Percentiles rank a stretch among this genome's conserved stretches.
These are phyloP conservation scores for Ambastaia sidthimunki DNA, from an alignment of 2,797 vertebrate genomes.

Conservation along the genomic window DNA sequence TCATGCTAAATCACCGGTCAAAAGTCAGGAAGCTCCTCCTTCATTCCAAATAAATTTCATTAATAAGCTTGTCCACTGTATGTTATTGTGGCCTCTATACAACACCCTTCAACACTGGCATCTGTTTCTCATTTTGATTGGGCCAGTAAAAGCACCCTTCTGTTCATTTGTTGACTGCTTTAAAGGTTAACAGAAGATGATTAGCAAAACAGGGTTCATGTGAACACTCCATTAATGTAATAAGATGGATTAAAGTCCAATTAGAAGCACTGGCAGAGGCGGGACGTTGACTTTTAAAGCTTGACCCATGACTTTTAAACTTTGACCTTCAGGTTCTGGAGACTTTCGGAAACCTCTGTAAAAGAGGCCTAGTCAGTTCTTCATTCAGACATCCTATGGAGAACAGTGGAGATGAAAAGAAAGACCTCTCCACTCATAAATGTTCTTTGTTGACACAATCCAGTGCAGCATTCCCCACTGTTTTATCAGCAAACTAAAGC, in stretches of 20 bases:
- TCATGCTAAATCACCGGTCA: slow-evolving; percentile 33
- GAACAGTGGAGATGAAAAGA: slow-evolving; percentile 38
- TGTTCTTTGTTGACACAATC: slow-evolving; percentile 40
- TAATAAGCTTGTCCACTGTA: slow-evolving; percentile 44
- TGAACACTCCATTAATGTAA: slow-evolving; percentile 73
- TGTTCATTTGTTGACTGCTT: slow-evolving; percentile 35
- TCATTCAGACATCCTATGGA: slow-evolving; percentile 24
- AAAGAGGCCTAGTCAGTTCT: slow-evolving; percentile 44
- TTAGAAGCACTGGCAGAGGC: slow-evolving; percentile 65
- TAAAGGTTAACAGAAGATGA: slow-evolving; percentile 45
- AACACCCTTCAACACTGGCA: slow-evolving; percentile 53
- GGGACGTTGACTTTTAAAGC: slow-evolving; percentile 63
- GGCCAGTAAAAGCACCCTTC: slow-evolving; percentile 35
- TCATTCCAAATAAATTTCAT: slow-evolving; percentile 44
- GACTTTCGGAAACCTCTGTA: slow-evolving; percentile 44
- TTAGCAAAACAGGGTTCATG: slow-evolving; percentile 55
- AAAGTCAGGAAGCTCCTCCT: slow-evolving; percentile 27
- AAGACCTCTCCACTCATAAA: slow-evolving; percentile 43
- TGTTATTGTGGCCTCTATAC: slow-evolving; percentile 48
- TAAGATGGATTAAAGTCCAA: slow-evolving; percentile 79
- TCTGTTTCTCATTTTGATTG: slow-evolving; percentile 61
- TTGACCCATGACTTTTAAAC: slow-evolving; percentile 73
- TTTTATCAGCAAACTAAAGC: slow-evolving; percentile 20
- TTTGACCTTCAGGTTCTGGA: slow-evolving; percentile 56
- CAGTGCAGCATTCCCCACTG: slow-evolving; percentile 13